Percentiles rank a stretch among this genome's conserved stretches.
These are phyloP conservation scores for Telmatherina bonti DNA, from an alignment of 2,797 vertebrate species.

Conservation along the genomic window DNA sequence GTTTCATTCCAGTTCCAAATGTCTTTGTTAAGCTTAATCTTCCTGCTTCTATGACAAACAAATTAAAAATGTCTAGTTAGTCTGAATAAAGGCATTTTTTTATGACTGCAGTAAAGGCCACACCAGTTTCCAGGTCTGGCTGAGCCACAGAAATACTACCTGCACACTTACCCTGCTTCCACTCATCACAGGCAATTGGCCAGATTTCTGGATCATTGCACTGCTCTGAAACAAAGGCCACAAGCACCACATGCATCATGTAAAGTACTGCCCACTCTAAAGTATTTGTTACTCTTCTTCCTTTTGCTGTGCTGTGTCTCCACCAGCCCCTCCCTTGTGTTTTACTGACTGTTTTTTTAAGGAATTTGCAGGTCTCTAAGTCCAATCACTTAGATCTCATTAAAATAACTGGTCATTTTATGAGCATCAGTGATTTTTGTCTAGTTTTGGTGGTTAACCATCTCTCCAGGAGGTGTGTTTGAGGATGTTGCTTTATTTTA, in stretches of 20 bases:
- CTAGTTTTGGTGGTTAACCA: neutral
- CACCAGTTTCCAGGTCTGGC: constrained; percentile 9
- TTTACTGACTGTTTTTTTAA: constrained; percentile 2
- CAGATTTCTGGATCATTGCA: constrained; percentile 72
- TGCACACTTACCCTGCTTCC: constrained; percentile 7
- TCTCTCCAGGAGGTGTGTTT: too few relatives aligned
- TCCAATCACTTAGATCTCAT: neutral
- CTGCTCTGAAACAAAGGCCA: constrained; percentile 65
- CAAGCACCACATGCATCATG: constrained; percentile 64
- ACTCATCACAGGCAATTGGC: constrained; percentile 71
- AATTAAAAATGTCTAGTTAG: constrained; percentile 23
- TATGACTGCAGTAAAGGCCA: neutral
- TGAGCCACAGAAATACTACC: constrained; percentile 36
- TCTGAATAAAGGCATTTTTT: neutral
- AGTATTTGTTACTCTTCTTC: constrained; percentile 44
- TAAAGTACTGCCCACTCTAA: constrained; percentile 40
- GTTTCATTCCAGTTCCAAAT: constrained; percentile 27
- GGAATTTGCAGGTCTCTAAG: constrained; percentile 1
- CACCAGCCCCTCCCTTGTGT: neutral
- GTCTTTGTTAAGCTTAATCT: constrained; percentile 28
- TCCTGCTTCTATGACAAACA: constrained; percentile 4
- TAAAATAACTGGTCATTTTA: constrained; percentile 3
- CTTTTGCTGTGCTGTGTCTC: neutral
- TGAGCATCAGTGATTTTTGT: too few relatives aligned
- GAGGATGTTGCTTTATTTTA: neutral